Conservation (phyloP, 2,888 invertebrate genomes). For the Coenonympha arcania region DNA sequence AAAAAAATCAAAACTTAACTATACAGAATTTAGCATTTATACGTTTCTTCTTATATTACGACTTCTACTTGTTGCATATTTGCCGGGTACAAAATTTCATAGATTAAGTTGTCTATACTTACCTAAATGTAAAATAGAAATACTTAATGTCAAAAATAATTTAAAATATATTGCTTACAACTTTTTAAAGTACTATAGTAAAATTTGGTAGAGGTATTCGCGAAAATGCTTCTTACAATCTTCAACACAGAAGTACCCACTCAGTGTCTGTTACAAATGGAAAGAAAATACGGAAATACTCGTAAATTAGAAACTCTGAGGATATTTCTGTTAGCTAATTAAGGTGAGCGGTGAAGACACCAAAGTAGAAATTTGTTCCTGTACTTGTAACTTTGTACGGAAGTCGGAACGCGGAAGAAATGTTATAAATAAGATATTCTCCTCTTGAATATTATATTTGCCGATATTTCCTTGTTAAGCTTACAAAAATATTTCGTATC, state of each 20-base stretch:
- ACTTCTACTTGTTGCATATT: too few relatives aligned
- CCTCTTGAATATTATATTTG: too few relatives aligned
- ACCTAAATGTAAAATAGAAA: too few relatives aligned
- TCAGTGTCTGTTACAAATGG: slow-evolving; percentile 9
- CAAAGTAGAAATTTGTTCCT: slow-evolving; percentile 2
- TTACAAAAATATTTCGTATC: too few relatives aligned
- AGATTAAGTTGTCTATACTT: too few relatives aligned
- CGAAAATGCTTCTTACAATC: neutral
- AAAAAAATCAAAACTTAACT: too few relatives aligned
- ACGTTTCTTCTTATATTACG: too few relatives aligned
- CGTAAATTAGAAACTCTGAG: slow-evolving; percentile 3
- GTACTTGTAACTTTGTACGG: slow-evolving; percentile 1
- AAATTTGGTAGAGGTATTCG: neutral
- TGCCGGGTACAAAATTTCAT: too few relatives aligned
- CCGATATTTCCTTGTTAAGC: too few relatives aligned
- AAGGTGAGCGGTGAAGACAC: slow-evolving; percentile 11
- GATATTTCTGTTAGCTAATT: slow-evolving; percentile 16
- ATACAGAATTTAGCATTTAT: too few relatives aligned
- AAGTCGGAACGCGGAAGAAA: slow-evolving; percentile 1
- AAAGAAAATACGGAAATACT: slow-evolving; percentile 10
- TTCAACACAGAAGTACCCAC: neutral
- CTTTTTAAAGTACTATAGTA: neutral
- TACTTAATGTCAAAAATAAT: too few relatives aligned
- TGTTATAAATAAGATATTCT: slow-evolving; percentile 3
- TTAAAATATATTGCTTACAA: neutral